Evolutionary conservation across 2,113 vertebrate species (phyloP), one percentile per base, ranked within the genome.

Genomic region (Indri indri): DNA sequence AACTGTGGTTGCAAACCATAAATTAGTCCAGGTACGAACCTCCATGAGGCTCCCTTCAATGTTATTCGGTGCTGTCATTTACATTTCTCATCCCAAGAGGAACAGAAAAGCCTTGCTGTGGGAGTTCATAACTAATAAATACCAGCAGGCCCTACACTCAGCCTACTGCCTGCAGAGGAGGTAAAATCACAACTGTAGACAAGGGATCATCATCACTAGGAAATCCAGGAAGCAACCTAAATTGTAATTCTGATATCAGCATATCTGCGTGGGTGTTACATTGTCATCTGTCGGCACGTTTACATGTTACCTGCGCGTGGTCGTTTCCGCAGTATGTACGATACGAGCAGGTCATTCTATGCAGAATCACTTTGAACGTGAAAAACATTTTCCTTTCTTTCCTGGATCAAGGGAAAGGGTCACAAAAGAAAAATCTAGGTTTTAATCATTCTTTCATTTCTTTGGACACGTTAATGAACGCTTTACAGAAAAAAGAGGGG

Each of bases 361-460:
- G 5, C 34, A 94, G 61, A 81, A 52, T 68, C 63, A 65, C 20
- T 90, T 8, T 79, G 47, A 85, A 83, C 50, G 65, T 22, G 9
- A 90, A 88, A 83, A 91, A 40, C 66, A 92, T 50, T 91, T 96
- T 87, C 79, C 32, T 54, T 42, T 70, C 45, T 83, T 66, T 92
- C 37, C 50, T 81, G 76, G 30, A 88, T 85, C 52, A 95, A 92
- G 90, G 83, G 63, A 63, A 91, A 83, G 89, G 65, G 22, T 50
- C 2, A 13, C 70, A 30, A 40, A 84, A 81, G 76, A 82, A 90
- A 86, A 95, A 45, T n/a, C 65, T 50, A 32, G n/a, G 30, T 82
- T 81, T 94, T 88, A 88, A 59, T 83, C 30, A 59, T 68, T 84
- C 65, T 90, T 88, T 93, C 91, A 65, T 66, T 93, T 93, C 42